These are phyloP conservation scores for Eilema depressum DNA, from an alignment of 2,888 invertebrate genomes.

Conservation along the genomic window DNA sequence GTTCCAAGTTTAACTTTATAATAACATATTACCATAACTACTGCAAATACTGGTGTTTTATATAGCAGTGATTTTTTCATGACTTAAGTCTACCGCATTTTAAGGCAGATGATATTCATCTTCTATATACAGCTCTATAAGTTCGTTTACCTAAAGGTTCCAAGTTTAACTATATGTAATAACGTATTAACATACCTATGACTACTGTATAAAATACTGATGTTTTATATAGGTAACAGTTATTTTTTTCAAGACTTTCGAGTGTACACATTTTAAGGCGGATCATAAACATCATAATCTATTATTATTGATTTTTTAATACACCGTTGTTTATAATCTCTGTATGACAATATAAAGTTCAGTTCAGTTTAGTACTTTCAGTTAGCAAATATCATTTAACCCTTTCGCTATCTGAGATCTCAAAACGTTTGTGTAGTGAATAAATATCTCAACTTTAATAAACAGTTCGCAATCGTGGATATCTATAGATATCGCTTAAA, in stretches of 20 bases:
- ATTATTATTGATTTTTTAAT: background rate
- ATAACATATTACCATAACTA: background rate
- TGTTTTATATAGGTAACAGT: no score
- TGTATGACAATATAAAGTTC: background rate
- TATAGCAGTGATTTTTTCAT: background rate
- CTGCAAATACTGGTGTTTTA: background rate
- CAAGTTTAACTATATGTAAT: no score
- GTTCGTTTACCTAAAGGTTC: no score
- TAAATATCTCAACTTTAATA: constrained; percentile 10
- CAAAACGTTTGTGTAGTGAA: background rate
- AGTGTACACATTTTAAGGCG: no score
- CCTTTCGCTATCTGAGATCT: background rate
- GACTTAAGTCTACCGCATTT: background rate
- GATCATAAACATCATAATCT: no score
- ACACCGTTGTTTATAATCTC: background rate
- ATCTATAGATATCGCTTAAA: constrained; percentile 43
- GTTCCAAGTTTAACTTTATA: constrained; percentile 28
- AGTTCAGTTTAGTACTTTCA: background rate
- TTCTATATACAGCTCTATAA: no score
- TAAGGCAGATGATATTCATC: background rate
- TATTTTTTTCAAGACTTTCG: no score
- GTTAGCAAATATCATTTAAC: background rate
- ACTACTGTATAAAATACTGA: no score
- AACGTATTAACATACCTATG: no score
- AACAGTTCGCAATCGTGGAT: constrained; percentile 42